phyloP scores from a whole-genome alignment of 2,113 vertebrate species.

The Corvus moneduloides region DNA sequence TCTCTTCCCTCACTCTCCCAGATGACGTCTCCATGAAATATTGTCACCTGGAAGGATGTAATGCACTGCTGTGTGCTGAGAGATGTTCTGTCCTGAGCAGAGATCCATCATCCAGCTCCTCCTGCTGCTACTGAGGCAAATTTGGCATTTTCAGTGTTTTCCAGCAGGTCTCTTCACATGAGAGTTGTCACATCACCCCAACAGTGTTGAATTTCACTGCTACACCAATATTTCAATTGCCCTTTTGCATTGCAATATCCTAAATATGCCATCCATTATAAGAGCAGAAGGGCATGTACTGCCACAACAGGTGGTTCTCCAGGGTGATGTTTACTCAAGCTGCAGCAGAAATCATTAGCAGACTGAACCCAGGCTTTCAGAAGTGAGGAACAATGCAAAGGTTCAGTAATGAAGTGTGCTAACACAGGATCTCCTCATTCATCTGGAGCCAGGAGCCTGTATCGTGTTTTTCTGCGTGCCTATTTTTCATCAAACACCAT shows the following conservation, averaged over 20 bases:
- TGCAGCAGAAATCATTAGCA: constrained; percentile 39
- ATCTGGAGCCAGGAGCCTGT: constrained; percentile 42
- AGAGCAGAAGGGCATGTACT: background rate
- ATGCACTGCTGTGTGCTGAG: background rate
- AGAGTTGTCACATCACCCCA: background rate
- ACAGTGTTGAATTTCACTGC: background rate
- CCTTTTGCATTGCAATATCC: background rate
- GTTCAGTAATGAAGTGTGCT: constrained; percentile 39
- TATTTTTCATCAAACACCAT: constrained; percentile 67
- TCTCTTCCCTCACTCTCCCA: background rate
- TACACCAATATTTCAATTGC: background rate
- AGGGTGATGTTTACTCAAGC: background rate
- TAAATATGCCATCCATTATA: background rate
- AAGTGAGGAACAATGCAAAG: constrained; percentile 11
- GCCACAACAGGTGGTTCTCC: background rate
- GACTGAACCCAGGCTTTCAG: background rate
- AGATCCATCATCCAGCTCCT: background rate
- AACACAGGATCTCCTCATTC: constrained; percentile 36
- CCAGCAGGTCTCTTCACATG: background rate
- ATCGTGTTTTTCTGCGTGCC: constrained; percentile 37
- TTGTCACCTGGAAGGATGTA: background rate
- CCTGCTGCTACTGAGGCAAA: background rate
- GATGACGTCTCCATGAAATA: background rate
- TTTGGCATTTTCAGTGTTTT: background rate
- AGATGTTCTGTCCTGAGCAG: background rate